phyloP scores from a whole-genome alignment of 2,113 vertebrate species.

The Malurus cyaneus region DNA sequence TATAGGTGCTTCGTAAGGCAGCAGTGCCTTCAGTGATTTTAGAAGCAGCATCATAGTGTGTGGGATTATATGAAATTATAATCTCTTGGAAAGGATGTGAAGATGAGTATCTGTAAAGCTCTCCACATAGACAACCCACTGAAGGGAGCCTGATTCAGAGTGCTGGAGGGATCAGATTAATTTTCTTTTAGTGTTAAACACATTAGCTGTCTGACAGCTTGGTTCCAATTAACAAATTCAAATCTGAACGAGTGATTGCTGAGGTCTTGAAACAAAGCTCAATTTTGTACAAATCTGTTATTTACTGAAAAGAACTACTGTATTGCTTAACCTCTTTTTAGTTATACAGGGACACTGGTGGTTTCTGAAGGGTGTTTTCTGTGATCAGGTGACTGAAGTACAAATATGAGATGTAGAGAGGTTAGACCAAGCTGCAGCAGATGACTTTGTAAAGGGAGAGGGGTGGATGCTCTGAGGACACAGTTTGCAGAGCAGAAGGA shows the following conservation, averaged over 20 bases:
- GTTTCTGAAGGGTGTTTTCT: background rate
- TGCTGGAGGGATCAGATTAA: background rate
- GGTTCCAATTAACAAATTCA: background rate
- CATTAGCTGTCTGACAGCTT: background rate
- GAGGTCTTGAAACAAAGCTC: background rate
- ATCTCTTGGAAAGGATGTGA: background rate
- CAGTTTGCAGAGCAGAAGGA: background rate
- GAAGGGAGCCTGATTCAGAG: background rate
- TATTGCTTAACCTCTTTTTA: background rate
- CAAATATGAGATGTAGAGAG: background rate
- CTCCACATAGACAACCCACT: background rate
- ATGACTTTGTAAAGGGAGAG: background rate
- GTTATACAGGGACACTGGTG: background rate
- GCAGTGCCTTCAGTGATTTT: background rate
- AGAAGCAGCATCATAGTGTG: background rate
- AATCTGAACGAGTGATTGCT: background rate
- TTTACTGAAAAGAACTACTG: background rate
- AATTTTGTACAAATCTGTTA: rapidly evolving
- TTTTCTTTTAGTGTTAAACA: background rate
- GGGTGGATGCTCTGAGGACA: background rate
- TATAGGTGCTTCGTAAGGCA: background rate
- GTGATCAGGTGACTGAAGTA: background rate
- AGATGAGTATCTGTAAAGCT: background rate
- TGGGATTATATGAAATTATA: background rate
- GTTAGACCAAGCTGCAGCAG: background rate